These are phyloP conservation scores for Sminthurinus aureus DNA, from an alignment of 2,888 invertebrate genomes.

Conservation along the genomic window DNA sequence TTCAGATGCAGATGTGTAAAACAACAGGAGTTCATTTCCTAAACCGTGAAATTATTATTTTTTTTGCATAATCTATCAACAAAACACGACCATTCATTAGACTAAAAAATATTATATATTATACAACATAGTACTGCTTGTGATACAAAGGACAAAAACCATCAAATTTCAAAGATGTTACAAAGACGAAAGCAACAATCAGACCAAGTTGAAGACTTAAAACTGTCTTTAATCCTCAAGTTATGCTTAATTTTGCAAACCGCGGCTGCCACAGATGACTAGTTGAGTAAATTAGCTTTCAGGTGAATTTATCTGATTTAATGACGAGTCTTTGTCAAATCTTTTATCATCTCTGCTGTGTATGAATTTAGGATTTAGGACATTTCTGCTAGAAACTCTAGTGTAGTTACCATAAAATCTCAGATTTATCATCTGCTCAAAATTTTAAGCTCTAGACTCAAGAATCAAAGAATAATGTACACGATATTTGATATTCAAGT, in stretches of 20 bases:
- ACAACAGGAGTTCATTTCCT: slow-evolving; percentile 19
- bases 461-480: too few species aligned
- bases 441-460: too few species aligned
- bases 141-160: background rate
- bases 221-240: slow-evolving; percentile 4
- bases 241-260: slow-evolving; percentile 35
- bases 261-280: slow-evolving; percentile 32
- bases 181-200: too few species aligned
- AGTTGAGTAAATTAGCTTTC: slow-evolving; percentile 32
- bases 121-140: background rate
- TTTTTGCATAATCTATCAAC: slow-evolving; percentile 9
- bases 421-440: background rate
- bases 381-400: background rate
- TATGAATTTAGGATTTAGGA: too few species aligned
- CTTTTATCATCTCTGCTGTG: too few species aligned
- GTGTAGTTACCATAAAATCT: background rate
- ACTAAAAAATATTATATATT: background rate
- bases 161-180: background rate
- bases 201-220: background rate
- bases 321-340: background rate
- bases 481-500: too few species aligned
- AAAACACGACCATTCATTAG: background rate
- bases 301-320: slow-evolving; percentile 35
- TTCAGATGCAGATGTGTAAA: background rate
- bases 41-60: background rate